Evolutionary conservation across 2,888 invertebrate genomes (phyloP).

Genomic region (Heteromyza rotundicornis): DNA sequence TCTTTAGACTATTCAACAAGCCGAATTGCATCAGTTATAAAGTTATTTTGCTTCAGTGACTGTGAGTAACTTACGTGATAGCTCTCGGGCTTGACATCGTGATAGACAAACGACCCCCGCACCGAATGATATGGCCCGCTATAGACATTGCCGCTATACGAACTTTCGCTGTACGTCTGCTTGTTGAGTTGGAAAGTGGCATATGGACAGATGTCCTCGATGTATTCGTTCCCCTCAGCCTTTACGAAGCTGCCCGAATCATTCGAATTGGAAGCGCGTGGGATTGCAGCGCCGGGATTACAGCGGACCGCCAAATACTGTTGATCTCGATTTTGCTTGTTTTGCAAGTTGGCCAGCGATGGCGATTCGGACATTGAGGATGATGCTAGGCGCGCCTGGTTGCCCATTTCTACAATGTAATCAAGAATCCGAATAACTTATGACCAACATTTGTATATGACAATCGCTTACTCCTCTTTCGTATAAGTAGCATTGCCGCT

Average conservation of each 20-base stretch:
- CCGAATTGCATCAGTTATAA: conserved; percentile 2
- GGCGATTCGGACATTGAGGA: conserved; percentile 75
- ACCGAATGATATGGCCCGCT: conserved; percentile 87
- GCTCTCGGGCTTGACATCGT: conserved; percentile 77
- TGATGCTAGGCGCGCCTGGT: conserved; percentile 61
- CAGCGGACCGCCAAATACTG: conserved; percentile 77
- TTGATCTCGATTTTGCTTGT: conserved; percentile 79
- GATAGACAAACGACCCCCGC: conserved; percentile 86
- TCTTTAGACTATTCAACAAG: conserved; percentile 68
- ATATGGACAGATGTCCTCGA: conserved; percentile 92
- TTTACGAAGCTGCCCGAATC: conserved; percentile 67
- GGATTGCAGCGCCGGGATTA: conserved; percentile 64
- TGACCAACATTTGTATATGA: too few relatives aligned
- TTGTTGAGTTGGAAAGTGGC: conserved; percentile 91
- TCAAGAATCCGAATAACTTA: too few relatives aligned
- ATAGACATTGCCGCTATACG: conserved; percentile 87
- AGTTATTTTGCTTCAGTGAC: background rate
- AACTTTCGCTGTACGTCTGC: conserved; percentile 85
- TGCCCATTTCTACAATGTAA: conserved; percentile 60
- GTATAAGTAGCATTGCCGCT: conserved; percentile 74
- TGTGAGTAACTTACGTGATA: conserved; percentile 54
- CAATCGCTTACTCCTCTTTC: conserved; percentile 72
- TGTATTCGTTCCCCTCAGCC: conserved; percentile 73
- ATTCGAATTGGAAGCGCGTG: conserved; percentile 61
- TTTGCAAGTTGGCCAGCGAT: conserved; percentile 78